Evolutionary conservation across 2,113 vertebrate species (phyloP).

Genomic region (Chaetura pelagica): DNA sequence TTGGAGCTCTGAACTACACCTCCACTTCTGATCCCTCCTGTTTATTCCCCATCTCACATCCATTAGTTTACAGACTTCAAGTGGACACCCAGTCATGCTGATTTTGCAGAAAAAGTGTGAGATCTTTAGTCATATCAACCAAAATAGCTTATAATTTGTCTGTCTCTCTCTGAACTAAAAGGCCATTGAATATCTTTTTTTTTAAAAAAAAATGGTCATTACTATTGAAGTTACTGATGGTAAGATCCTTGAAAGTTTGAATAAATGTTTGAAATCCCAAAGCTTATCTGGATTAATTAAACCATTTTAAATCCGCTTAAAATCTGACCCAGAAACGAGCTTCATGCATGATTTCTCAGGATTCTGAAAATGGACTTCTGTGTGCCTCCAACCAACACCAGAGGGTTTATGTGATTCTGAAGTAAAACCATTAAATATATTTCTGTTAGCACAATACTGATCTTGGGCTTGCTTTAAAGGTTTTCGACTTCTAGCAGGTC

Average conservation of each 20-base stretch:
- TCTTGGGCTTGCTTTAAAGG: not conserved
- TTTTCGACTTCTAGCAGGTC: not conserved
- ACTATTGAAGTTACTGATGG: not conserved
- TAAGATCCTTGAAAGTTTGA: not conserved
- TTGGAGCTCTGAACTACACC: not conserved
- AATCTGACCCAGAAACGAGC: not conserved
- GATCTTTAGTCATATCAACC: not conserved
- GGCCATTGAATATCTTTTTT: not conserved
- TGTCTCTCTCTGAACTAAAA: not conserved
- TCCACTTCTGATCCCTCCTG: not conserved
- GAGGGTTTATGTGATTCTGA: not conserved
- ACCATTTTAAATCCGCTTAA: not conserved
- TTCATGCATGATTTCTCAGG: not conserved
- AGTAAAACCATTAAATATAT: not conserved
- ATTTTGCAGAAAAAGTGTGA: not conserved
- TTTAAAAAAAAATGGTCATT: not conserved
- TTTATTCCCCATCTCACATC: not conserved
- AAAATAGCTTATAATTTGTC: not conserved
- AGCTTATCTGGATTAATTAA: not conserved
- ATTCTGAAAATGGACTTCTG: not conserved
- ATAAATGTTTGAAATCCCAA: not conserved
- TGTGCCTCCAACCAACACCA: not conserved
- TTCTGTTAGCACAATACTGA: not conserved
- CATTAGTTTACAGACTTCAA: not conserved
- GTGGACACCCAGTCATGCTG: not conserved